Base-by-base conservation (phyloP, 2,113 vertebrate species). In the Orientallactaga bullata region DNA sequence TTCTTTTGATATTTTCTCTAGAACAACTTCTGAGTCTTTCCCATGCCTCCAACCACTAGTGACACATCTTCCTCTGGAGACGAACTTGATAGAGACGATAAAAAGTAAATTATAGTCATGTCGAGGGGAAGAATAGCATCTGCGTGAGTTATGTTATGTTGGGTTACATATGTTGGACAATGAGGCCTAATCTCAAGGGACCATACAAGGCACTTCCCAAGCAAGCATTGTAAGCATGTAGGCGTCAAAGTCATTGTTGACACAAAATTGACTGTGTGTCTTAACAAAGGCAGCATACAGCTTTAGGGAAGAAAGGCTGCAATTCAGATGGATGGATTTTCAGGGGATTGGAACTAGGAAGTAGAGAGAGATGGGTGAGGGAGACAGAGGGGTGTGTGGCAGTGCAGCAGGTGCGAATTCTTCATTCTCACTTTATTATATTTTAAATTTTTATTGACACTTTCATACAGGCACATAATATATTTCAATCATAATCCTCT, bases 1-100 rank as follows among this genome's bases (percentile, higher is more conserved):
- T 39, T 86, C 3, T 86, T 76, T 81, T 13, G 16, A 7, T 68
- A 58, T 66, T 90, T 91, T 90, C 63, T 89, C 73, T 83, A 85
- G 83, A 92, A 91, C 55, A 79, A 68, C 8, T 78, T 83, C 83
- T 88, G 8, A 11, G 94, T 88, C 39, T 90, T 93, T 77, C 71
- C 55, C 83, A 37, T 76, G 58, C n/a, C 89, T 39, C 30, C 65
- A 88, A 63, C 18, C n/a, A n/a, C n/a, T n/a, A 84, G 32, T 2
- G 21, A 5, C 32, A 88, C 69, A 58, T 61, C 55, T 73, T 78
- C 42, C 37, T 94, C 89, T 88, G 66, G 85, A 68, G 39, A 77
- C 69, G 69, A 87, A 74, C 73, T 89, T 89, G 32, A 37, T 18
- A 68, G 39, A 58, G 20, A 68, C 61, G 39, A 47, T 87, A 82